These are phyloP conservation scores for Delphinapterus leucas DNA, from an alignment of 2,113 vertebrate genomes.

Conservation along the genomic window DNA sequence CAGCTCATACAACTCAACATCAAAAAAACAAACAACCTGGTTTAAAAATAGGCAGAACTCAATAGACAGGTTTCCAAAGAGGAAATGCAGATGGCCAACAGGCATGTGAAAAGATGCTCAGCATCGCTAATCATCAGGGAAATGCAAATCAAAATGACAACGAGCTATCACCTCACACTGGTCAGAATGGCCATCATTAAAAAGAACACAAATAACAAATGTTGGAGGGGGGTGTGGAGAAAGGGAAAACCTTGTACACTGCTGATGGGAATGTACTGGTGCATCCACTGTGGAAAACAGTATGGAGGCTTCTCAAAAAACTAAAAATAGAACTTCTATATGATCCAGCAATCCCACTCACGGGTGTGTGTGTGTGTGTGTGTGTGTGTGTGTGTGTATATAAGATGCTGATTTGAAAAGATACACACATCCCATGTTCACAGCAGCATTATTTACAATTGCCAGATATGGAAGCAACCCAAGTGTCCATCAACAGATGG, in stretches of 20 bases:
- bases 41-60: too few species aligned
- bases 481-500: not conserved
- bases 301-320: not conserved
- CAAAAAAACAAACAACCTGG: not conserved
- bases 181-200: not conserved
- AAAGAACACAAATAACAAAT: not conserved
- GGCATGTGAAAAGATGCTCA: not conserved
- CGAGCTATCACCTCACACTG: not conserved
- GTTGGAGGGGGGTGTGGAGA: too few species aligned
- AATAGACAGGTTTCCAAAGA: not conserved
- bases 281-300: not conserved
- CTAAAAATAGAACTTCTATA: not conserved
- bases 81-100: not conserved
- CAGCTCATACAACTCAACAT: not conserved
- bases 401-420: not conserved
- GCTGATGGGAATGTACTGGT: rapidly evolving
- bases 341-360: not conserved
- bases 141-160: not conserved
- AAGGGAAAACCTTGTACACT: not conserved
- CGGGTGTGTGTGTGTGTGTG: not conserved
- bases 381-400: too few species aligned
- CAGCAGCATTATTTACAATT: not conserved
- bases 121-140: too few species aligned
- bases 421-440: not conserved
- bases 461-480: not conserved